phyloP scores from a whole-genome alignment of 92 coral and sea anemone genomes.

The Pocillopora grandis region DNA sequence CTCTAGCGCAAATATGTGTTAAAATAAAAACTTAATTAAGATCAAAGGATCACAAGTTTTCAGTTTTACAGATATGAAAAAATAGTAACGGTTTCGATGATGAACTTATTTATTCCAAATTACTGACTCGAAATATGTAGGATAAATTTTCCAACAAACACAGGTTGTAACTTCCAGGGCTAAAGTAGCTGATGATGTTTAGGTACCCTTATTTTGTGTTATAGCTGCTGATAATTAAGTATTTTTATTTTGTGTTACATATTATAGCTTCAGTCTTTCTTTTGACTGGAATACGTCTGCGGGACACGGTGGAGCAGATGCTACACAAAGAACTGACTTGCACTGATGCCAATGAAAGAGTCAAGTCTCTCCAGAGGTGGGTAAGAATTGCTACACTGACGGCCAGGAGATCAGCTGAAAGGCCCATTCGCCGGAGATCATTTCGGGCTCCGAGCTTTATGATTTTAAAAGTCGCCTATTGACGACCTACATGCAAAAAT shows the following conservation, averaged over 20 bases:
- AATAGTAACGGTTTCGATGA: neutral
- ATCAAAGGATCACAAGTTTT: neutral
- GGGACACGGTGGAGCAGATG: conserved; percentile 82
- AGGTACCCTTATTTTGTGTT: neutral
- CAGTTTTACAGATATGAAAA: neutral
- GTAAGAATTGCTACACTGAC: neutral
- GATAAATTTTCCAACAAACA: too few species aligned
- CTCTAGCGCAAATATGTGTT: neutral
- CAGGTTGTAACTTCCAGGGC: too few species aligned
- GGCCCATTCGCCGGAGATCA: too few species aligned
- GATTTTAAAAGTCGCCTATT: too few species aligned
- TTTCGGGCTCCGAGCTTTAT: too few species aligned
- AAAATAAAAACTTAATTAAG: neutral
- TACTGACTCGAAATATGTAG: too few species aligned
- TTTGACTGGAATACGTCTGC: conserved; percentile 84
- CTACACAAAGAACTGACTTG: conserved; percentile 86
- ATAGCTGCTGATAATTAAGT: neutral
- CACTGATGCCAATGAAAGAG: conserved; percentile 82
- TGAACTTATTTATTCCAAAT: too few species aligned
- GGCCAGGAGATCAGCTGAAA: too few species aligned
- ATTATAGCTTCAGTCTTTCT: conserved; percentile 87
- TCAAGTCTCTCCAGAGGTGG: conserved; percentile 88
- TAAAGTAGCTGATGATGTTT: neutral
- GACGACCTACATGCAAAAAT: too few species aligned
- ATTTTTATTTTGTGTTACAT: neutral